A percentile compares a stretch with the other conserved stretches of the same genome.
Evolutionary conservation across 2,113 vertebrate genomes (phyloP).

Genomic region (Lycaon pictus): DNA sequence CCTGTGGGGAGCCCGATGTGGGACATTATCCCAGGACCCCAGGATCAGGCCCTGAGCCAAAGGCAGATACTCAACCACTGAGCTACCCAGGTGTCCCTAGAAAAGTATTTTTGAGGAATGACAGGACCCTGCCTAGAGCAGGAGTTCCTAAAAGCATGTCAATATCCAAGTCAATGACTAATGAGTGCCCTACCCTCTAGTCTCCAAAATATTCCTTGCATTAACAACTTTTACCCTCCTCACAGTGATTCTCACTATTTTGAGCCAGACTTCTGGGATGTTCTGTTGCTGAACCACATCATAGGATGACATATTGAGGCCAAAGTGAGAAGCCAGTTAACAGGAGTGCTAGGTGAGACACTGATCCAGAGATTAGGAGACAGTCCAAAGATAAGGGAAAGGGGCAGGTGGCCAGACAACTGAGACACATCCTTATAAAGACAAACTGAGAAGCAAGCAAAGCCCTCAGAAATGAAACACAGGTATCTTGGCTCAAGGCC

Average conservation of each 20-base stretch:
- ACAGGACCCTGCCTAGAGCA: not conserved
- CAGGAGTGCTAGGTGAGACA: not conserved
- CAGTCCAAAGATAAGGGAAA: not conserved
- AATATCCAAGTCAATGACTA: not conserved
- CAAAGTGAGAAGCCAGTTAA: conserved; percentile 9
- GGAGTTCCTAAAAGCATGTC: not conserved
- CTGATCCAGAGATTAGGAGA: not conserved
- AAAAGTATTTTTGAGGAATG: not conserved
- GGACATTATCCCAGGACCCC: too few species aligned
- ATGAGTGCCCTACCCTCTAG: not conserved
- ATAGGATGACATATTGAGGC: not conserved
- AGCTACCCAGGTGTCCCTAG: too few species aligned
- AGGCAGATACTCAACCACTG: too few species aligned
- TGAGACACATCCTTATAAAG: not conserved
- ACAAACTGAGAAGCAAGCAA: not conserved
- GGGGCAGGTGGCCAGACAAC: not conserved
- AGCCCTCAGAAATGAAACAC: not conserved
- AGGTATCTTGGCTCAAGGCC: not conserved
- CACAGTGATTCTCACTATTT: not conserved
- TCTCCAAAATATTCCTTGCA: not conserved
- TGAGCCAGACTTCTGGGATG: not conserved
- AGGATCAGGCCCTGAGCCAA: too few species aligned
- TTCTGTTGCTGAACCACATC: not conserved
- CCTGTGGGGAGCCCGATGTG: too few species aligned
- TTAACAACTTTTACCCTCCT: not conserved